Conservation (phyloP, 2,888 invertebrate genomes). For the Drosophila bunnanda region DNA sequence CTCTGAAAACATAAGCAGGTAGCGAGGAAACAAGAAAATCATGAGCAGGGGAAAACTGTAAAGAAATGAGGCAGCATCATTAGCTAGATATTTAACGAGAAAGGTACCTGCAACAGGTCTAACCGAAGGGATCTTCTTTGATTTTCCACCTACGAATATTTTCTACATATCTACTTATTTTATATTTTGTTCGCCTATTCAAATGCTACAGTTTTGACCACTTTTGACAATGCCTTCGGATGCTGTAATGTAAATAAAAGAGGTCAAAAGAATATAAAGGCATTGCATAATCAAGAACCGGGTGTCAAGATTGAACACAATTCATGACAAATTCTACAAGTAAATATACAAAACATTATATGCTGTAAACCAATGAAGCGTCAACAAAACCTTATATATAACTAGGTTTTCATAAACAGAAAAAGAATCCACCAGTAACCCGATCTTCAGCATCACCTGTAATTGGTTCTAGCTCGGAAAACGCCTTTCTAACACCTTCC, state of each 20-base stretch:
- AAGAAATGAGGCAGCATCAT: constrained; percentile 3
- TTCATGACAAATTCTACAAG: no score
- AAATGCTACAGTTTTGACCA: constrained; percentile 3
- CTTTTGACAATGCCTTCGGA: background rate
- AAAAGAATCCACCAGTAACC: background rate
- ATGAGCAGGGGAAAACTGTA: background rate
- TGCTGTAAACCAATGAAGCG: constrained; percentile 7
- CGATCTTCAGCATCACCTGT: background rate
- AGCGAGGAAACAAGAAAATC: background rate
- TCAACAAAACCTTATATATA: background rate
- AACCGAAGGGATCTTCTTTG: background rate
- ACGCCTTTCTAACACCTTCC: background rate
- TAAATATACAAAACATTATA: no score
- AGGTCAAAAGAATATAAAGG: background rate
- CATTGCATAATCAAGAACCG: background rate
- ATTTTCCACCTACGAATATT: background rate
- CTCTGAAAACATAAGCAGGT: constrained; percentile 3
- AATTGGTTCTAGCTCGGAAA: background rate
- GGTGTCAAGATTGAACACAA: background rate
- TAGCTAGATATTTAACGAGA: background rate
- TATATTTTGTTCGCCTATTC: constrained; percentile 5
- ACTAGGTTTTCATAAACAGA: constrained; percentile 7
- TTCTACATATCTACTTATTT: background rate
- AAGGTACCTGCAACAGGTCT: background rate
- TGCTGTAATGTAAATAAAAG: background rate